phyloP scores from a whole-genome alignment of 2,888 invertebrate genomes.

The Apamea crenata region DNA sequence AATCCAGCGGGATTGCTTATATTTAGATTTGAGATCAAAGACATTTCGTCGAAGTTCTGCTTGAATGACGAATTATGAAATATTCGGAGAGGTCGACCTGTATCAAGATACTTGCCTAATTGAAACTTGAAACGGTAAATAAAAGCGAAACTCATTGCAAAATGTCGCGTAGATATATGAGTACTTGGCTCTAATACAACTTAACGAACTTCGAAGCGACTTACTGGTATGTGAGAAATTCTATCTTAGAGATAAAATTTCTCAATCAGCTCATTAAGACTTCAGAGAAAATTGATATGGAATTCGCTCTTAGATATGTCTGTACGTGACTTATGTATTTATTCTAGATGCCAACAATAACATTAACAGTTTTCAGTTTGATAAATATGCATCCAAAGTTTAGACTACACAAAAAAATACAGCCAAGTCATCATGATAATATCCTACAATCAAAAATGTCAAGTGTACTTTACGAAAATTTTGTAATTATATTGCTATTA shows the following conservation, averaged over 20 bases:
- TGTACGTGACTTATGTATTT: not conserved
- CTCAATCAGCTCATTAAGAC: conserved; percentile 24
- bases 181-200: conserved; percentile 32
- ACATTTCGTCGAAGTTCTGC: conserved; percentile 63
- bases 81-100: conserved; percentile 64
- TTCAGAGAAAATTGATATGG: conserved; percentile 18
- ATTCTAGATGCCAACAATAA: not conserved
- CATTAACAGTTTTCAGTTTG: not conserved
- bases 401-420: not conserved
- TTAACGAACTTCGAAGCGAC: conserved; percentile 23
- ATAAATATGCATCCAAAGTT: not conserved
- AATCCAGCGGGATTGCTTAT: conserved; percentile 11
- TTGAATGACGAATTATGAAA: conserved; percentile 76
- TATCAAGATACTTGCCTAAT: conserved; percentile 67
- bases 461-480: conserved; percentile 18
- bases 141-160: conserved; percentile 53
- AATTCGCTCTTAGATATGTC: not conserved
- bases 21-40: conserved; percentile 37
- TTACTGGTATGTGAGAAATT: conserved; percentile 35
- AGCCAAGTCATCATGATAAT: conserved; percentile 2
- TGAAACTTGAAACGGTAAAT: conserved; percentile 65
- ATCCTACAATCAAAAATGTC: conserved; percentile 1
- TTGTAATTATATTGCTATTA: conserved; percentile 48
- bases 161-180: conserved; percentile 55
- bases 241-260: conserved; percentile 25